Percentiles rank a stretch among this genome's conserved stretches.
phyloP scores from a whole-genome alignment of 2,888 invertebrate genomes.

The Agapostemon virescens region DNA sequence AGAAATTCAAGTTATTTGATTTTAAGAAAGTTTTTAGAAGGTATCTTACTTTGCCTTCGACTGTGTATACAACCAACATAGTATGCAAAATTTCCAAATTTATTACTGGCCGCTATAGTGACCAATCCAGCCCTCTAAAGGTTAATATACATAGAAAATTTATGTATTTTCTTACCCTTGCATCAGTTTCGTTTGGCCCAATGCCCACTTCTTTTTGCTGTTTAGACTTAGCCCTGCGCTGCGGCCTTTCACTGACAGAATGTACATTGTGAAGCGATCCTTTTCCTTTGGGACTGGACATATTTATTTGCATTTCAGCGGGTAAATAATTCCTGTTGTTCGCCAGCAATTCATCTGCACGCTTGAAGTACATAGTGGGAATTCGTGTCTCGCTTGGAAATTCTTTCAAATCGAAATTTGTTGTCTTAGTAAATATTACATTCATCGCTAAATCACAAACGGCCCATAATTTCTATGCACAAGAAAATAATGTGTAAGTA shows the following conservation, averaged over 20 bases:
- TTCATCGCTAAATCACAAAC: conserved; percentile 97
- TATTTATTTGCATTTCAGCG: conserved; percentile 86
- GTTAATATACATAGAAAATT: neutral
- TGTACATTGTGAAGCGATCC: conserved; percentile 75
- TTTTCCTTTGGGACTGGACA: conserved; percentile 80
- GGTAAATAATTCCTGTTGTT: conserved; percentile 92
- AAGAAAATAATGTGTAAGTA: conserved; percentile 18
- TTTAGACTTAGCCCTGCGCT: conserved; percentile 81
- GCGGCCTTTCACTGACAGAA: conserved; percentile 78
- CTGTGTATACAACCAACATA: no score
- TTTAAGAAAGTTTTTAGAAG: no score
- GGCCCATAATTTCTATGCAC: conserved; percentile 94
- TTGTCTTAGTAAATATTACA: conserved; percentile 92
- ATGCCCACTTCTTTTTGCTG: conserved; percentile 81
- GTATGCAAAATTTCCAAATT: neutral
- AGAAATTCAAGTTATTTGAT: no score
- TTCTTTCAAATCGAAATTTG: conserved; percentile 94
- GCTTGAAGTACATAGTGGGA: conserved; percentile 94
- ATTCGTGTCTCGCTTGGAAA: conserved; percentile 92
- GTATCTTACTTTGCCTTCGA: no score
- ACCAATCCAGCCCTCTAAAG: neutral
- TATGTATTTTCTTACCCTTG: conserved; percentile 80
- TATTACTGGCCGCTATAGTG: neutral
- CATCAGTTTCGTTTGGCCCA: conserved; percentile 84
- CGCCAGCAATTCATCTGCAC: conserved; percentile 86